Evolutionary conservation across 2,888 invertebrate species (phyloP).

Genomic region (Ischnus inquisitorius): DNA sequence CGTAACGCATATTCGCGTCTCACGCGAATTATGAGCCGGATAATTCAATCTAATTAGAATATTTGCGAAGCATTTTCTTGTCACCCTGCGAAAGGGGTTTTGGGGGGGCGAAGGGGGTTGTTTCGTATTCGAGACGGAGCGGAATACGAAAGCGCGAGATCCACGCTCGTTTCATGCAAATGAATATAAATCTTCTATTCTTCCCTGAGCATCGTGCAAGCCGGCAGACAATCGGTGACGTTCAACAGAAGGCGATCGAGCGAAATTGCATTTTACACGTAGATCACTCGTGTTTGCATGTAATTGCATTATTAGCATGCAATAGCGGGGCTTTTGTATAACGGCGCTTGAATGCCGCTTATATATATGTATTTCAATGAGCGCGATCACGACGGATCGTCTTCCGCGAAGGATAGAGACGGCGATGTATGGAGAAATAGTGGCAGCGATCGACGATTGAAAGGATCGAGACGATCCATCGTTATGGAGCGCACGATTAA

Average conservation of each 20-base stretch:
- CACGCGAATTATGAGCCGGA: not conserved
- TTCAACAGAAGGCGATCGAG: slow-evolving; percentile 17
- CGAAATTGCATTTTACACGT: slow-evolving; percentile 9
- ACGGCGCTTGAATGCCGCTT: slow-evolving; percentile 1
- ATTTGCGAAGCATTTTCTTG: not conserved
- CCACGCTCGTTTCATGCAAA: slow-evolving; percentile 28
- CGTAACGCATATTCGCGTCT: not conserved
- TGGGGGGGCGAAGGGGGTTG: too few relatives aligned
- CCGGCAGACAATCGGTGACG: slow-evolving; percentile 12
- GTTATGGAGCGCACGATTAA: slow-evolving; percentile 31
- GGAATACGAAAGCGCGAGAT: slow-evolving; percentile 21
- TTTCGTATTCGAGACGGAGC: not conserved
- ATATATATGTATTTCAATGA: slow-evolving; percentile 24
- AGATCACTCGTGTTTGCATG: slow-evolving; percentile 12
- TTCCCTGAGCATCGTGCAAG: not conserved
- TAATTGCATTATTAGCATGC: slow-evolving; percentile 27
- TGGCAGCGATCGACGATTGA: slow-evolving; percentile 1
- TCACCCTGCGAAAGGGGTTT: slow-evolving; percentile 1
- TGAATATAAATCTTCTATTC: slow-evolving; percentile 12
- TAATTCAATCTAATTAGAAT: not conserved
- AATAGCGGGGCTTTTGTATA: not conserved
- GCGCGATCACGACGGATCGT: not conserved
- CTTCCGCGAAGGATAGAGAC: slow-evolving; percentile 37
- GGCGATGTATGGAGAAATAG: slow-evolving; percentile 10
- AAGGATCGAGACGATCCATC: slow-evolving; percentile 23